Percentiles rank a stretch among this genome's conserved stretches.
These are phyloP conservation scores for Drosophila stalkeri DNA, from an alignment of 2,888 invertebrate species.

Conservation along the genomic window DNA sequence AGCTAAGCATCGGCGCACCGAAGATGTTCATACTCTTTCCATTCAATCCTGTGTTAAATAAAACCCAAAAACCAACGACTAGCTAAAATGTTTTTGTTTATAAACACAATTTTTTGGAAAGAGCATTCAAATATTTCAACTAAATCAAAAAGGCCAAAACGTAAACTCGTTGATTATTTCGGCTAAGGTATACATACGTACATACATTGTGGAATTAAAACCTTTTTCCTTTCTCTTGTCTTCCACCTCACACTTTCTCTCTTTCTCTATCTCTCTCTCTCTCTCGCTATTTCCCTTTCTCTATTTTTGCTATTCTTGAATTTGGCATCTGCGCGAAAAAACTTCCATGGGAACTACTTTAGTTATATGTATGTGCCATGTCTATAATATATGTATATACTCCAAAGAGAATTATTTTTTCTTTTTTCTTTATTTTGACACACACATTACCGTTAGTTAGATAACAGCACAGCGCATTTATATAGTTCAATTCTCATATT, in stretches of 20 bases:
- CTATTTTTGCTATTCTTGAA: conserved; percentile 26
- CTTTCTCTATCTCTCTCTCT: background rate
- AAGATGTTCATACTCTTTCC: conserved; percentile 52
- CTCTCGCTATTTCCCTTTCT: background rate
- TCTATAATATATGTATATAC: conserved; percentile 38
- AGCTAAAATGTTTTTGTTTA: conserved; percentile 10
- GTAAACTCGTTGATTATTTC: conserved; percentile 43
- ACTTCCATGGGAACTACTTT: conserved; percentile 49
- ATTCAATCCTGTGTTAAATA: conserved; percentile 6
- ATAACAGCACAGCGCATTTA: conserved; percentile 44
- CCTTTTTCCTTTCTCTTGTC: conserved; percentile 24
- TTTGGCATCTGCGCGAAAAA: conserved; percentile 47
- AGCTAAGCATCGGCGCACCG: conserved; percentile 56
- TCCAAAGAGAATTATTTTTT: conserved; percentile 28
- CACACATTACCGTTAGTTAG: conserved; percentile 58
- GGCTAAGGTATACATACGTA: conserved; percentile 31
- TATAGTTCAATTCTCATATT: conserved; percentile 22
- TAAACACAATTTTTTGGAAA: conserved; percentile 39
- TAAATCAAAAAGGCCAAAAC: conserved; percentile 57
- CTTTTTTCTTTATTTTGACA: conserved; percentile 61
- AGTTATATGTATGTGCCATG: conserved; percentile 50
- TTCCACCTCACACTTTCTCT: background rate
- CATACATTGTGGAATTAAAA: conserved; percentile 23
- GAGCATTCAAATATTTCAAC: conserved; percentile 64
- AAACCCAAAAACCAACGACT: conserved; percentile 20